phyloP scores from a whole-genome alignment of 2,113 vertebrate genomes.

The Myrmophylax atrothorax region DNA sequence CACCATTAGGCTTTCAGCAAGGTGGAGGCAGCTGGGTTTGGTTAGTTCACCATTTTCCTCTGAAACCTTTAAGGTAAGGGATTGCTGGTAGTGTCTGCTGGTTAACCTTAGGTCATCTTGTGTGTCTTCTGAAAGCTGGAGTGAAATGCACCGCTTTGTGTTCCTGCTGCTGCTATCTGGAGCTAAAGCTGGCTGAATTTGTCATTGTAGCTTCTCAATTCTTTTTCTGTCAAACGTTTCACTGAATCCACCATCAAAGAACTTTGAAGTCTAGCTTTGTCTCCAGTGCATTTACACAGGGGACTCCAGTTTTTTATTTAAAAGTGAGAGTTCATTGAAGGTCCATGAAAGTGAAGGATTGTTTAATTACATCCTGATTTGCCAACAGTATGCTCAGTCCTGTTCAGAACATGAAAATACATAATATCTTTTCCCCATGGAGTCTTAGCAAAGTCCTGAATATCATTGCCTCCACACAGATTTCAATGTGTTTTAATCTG shows the following conservation, averaged over 20 bases:
- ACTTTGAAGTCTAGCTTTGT: not conserved
- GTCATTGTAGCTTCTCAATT: not conserved
- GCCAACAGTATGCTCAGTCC: not conserved
- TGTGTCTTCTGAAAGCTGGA: not conserved
- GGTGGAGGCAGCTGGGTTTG: not conserved
- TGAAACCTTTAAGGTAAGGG: not conserved
- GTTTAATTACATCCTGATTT: conserved; percentile 50
- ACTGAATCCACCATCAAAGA: not conserved
- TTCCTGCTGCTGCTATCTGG: not conserved
- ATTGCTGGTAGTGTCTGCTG: not conserved
- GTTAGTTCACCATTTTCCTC: rapidly evolving
- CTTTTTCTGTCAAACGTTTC: not conserved
- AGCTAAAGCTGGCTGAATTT: not conserved
- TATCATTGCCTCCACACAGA: not conserved
- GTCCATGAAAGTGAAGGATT: conserved; percentile 21
- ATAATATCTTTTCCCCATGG: not conserved
- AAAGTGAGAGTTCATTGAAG: conserved; percentile 11
- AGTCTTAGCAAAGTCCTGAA: not conserved
- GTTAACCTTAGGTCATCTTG: not conserved
- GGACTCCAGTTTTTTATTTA: not conserved
- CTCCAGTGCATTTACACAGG: not conserved
- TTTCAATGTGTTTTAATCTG: not conserved
- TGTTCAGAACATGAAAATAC: not conserved
- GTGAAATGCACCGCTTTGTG: not conserved
- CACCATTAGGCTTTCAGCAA: not conserved